Conservation (phyloP, 2,888 invertebrate species). For the Atherix ibis region DNA sequence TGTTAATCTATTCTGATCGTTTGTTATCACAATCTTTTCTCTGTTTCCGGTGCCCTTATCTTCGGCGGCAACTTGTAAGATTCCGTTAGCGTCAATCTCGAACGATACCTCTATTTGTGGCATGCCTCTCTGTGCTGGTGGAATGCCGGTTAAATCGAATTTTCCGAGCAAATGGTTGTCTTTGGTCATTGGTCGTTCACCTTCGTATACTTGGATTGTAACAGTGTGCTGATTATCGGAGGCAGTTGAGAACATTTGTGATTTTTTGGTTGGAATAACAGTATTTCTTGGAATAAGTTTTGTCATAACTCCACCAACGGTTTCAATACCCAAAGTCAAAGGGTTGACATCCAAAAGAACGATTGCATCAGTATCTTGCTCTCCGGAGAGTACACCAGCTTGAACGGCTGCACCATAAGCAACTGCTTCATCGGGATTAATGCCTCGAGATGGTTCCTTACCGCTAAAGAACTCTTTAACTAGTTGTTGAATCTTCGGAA, state of each 20-base stretch:
- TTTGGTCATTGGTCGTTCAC: slow-evolving; percentile 99
- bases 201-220: slow-evolving; percentile 96
- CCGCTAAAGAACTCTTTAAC: slow-evolving; percentile 93
- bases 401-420: slow-evolving; percentile 98
- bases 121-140: slow-evolving; percentile 84
- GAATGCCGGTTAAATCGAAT: slow-evolving; percentile 94
- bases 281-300: slow-evolving; percentile 96
- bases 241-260: slow-evolving; percentile 98
- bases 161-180: slow-evolving; percentile 98
- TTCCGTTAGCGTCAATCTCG: slow-evolving; percentile 89
- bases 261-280: slow-evolving; percentile 97
- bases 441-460: slow-evolving; percentile 94
- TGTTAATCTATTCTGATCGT: slow-evolving; percentile 91
- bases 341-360: slow-evolving; percentile 97
- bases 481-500: slow-evolving; percentile 90
- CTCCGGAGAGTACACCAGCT: slow-evolving; percentile 90
- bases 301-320: slow-evolving; percentile 99
- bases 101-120: slow-evolving; percentile 92
- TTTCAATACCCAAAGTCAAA: slow-evolving; percentile 98
- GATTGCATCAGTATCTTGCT: slow-evolving; percentile 92
- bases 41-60: slow-evolving; percentile 98
- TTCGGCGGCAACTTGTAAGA: slow-evolving; percentile 91
- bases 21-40: slow-evolving; percentile 97
- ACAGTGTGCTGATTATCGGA: slow-evolving; percentile 99
- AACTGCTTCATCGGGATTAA: slow-evolving; percentile 98